Evolutionary conservation across 2,113 vertebrate genomes (phyloP).

Genomic region (Lynx canadensis): DNA sequence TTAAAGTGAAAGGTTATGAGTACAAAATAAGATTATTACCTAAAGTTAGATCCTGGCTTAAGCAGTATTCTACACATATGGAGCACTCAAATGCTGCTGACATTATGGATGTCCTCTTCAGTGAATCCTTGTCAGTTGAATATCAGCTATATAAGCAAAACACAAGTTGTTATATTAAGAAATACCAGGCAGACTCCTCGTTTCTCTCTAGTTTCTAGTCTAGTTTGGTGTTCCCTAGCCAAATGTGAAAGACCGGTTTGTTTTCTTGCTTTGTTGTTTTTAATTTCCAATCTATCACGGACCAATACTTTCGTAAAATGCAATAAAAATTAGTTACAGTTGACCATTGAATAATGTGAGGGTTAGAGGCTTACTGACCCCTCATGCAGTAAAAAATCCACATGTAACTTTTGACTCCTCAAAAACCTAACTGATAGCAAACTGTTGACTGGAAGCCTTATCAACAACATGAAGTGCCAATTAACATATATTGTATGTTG

Average conservation of each 20-base stretch:
- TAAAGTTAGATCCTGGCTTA: neutral
- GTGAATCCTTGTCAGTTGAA: neutral
- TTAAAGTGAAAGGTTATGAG: conserved; percentile 1
- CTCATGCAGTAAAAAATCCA: neutral
- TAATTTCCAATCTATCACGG: neutral
- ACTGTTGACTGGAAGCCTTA: neutral
- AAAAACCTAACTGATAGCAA: neutral
- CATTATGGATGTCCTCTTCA: neutral
- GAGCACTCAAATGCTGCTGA: neutral
- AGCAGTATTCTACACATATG: neutral
- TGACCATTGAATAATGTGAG: neutral
- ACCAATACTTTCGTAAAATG: neutral
- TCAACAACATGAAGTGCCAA: neutral
- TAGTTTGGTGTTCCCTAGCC: neutral
- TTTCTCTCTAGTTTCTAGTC: neutral
- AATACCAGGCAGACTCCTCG: neutral
- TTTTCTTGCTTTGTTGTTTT: neutral
- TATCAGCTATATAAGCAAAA: neutral
- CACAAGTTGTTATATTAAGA: neutral
- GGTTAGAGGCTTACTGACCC: neutral
- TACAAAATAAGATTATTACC: neutral
- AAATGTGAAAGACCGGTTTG: neutral
- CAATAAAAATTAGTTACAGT: conserved; percentile 15
- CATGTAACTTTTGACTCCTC: neutral
- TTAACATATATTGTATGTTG: neutral